These are phyloP conservation scores for Caenorhabditis zanzibari DNA, from an alignment of 2,888 invertebrate genomes.

Conservation along the genomic window DNA sequence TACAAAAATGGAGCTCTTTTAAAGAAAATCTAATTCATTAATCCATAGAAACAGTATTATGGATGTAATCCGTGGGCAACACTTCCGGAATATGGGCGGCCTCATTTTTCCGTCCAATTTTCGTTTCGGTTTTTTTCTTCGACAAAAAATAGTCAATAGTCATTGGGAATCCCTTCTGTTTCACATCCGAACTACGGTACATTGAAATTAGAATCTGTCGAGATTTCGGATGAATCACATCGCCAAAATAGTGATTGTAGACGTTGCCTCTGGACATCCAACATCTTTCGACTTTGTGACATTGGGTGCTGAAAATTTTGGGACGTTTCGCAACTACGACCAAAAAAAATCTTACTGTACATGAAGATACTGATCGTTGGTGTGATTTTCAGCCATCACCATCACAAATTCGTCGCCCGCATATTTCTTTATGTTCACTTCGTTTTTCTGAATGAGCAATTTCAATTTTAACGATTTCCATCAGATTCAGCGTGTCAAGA, in stretches of 20 bases:
- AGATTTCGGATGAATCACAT: not conserved
- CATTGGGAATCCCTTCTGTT: not conserved
- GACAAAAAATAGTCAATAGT: not conserved
- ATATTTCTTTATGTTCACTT: not conserved
- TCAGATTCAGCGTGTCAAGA: not conserved
- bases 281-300: not conserved
- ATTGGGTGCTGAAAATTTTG: not conserved
- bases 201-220: not conserved
- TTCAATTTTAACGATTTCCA: too few relatives aligned
- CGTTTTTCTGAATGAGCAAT: too few relatives aligned
- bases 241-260: not conserved
- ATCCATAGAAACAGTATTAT: not conserved
- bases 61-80: not conserved
- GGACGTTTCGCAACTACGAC: too few relatives aligned
- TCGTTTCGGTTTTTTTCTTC: not conserved
- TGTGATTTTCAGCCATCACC: slow-evolving; percentile 1
- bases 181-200: not conserved
- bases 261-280: not conserved
- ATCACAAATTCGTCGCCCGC: not conserved
- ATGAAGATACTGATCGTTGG: not conserved
- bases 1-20: too few relatives aligned
- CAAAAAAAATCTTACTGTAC: not conserved
- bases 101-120: not conserved
- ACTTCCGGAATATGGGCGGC: not conserved
- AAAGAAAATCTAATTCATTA: not conserved